phyloP scores from a whole-genome alignment of 2,797 vertebrate species.

The Odontamblyopus rebecca region DNA sequence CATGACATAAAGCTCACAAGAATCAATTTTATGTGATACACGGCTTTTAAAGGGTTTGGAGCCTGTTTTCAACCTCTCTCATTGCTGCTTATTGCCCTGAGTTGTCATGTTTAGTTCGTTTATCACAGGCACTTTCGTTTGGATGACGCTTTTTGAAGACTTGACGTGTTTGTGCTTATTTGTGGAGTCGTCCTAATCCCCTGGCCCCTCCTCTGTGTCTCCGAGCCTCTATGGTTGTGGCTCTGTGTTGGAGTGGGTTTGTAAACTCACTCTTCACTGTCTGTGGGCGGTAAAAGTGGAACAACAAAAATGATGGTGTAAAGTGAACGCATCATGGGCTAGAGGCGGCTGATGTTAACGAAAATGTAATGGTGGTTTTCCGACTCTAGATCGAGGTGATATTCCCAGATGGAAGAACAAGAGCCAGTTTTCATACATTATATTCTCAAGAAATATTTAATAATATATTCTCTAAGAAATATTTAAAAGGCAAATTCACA shows the following conservation, averaged over 20 bases:
- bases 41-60: not conserved
- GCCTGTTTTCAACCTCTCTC: slow-evolving; percentile 19
- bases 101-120: slow-evolving; percentile 42
- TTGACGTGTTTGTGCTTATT: slow-evolving; percentile 70
- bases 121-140: slow-evolving; percentile 61
- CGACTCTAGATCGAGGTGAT: no score
- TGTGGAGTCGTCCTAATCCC: slow-evolving; percentile 70
- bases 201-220: slow-evolving; percentile 53
- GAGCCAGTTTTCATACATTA: no score
- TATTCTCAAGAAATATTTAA: no score
- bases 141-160: slow-evolving; percentile 60
- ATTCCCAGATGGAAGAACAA: no score
- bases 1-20: no score
- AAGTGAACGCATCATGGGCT: slow-evolving; percentile 47
- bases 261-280: slow-evolving; percentile 59
- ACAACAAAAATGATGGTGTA: slow-evolving; percentile 51
- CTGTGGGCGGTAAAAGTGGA: slow-evolving; percentile 75
- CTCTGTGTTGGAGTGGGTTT: slow-evolving; percentile 67
- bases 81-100: slow-evolving; percentile 50
- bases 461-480: no score
- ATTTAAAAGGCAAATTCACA: no score
- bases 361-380: not conserved
- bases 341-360: not conserved
- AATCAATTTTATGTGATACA: no score
- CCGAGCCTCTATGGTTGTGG: slow-evolving; percentile 61